Evolutionary conservation across 2,888 invertebrate genomes (phyloP), one percentile per base, ranked within the genome.

Genomic region (Hydraecia micacea): DNA sequence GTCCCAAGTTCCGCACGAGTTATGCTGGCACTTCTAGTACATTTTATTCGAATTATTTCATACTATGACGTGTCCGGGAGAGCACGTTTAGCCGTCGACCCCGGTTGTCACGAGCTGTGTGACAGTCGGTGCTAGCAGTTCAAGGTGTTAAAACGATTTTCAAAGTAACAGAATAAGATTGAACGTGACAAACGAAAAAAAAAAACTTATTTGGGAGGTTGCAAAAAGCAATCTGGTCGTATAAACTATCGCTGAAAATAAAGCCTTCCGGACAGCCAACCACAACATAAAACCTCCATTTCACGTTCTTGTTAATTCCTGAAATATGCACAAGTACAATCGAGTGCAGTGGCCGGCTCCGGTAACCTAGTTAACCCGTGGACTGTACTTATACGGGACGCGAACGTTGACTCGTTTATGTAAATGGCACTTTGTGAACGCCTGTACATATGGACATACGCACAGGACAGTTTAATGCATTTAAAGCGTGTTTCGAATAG

Each of bases 311-410:
- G 6, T 63, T 75, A 65, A 69, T 79, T 66, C 75, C 77, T 85
- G 81, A 79, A 85, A 85, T 87, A 83, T 87, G 76, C 74, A 83
- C 60, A 52, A 79, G 62, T 79, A 72, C 70, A 67, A 36, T 62
- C 84, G 77, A 73, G 79, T 81, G 82, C 81, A 81, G 70, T 73
- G 75, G 78, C 67, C 83, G 79, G 65, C 72, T 79, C 73, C 80
- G 79, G 70, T 88, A 89, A 89, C 88, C 90, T 73, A 90, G 84
- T 86, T 90, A 86, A 70, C 75, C 79, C 68, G 74, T 85, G 82
- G 79, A 75, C 85, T 80, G 87, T 85, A n/a, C n/a, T n/a, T n/a
- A 82, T 62, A 84, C 82, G 74, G 83, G 79, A 74, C 84, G 79
- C 65, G 83, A 73, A 79, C 86, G 80, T 75, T 76, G 79, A 81